These are phyloP conservation scores for Geotrupes spiniger DNA, from an alignment of 2,888 invertebrate species.

Conservation along the genomic window DNA sequence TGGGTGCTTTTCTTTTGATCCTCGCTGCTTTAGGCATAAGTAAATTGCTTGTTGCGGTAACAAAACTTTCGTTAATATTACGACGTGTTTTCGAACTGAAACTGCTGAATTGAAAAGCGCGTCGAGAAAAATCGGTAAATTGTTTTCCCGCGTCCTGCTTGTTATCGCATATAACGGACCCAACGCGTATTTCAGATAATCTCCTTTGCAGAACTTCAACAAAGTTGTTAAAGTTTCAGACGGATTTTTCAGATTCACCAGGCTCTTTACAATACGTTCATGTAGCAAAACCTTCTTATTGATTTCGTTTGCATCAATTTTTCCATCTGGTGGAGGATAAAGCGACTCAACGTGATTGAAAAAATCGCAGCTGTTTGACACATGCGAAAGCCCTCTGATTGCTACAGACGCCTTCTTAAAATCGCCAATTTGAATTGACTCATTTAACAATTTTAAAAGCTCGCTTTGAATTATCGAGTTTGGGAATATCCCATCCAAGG, in stretches of 20 bases:
- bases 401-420: slow-evolving; percentile 1
- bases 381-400: background rate
- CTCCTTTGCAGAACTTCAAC: slow-evolving; percentile 17
- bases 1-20: background rate
- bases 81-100: slow-evolving; percentile 20
- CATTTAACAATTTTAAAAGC: no score
- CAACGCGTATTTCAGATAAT: slow-evolving; percentile 16
- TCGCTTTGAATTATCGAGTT: no score
- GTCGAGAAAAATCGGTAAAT: background rate
- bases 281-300: background rate
- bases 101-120: slow-evolving; percentile 13
- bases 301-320: background rate
- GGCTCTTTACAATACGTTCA: slow-evolving; percentile 2
- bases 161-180: slow-evolving; percentile 8
- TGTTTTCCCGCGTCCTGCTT: slow-evolving; percentile 13
- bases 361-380: background rate
- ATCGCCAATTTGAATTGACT: background rate
- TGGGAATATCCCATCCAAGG: no score
- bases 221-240: slow-evolving; percentile 5
- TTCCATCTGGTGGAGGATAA: background rate
- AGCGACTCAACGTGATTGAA: background rate
- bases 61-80: slow-evolving; percentile 10
- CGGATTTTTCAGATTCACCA: slow-evolving; percentile 14
- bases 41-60: slow-evolving; percentile 1
- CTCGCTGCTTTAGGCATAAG: background rate